Base-by-base conservation (phyloP, 2,888 invertebrate genomes). In the Yponomeuta plumbellus region DNA sequence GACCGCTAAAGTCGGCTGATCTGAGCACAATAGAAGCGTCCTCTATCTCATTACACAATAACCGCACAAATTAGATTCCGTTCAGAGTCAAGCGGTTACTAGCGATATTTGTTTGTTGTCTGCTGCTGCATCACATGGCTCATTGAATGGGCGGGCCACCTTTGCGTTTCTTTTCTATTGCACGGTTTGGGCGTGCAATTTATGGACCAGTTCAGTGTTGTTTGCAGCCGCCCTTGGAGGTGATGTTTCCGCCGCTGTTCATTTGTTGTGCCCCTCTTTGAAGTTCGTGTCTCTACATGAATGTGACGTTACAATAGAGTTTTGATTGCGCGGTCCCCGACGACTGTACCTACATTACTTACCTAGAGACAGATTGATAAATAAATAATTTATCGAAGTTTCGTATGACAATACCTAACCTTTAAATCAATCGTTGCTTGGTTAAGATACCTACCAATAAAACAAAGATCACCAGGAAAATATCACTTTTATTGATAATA, bases 11-110 rank as follows among this genome's bases (percentile, higher is more conserved):
- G 86, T 80, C 80, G 74, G 72, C 68, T 75, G 81, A 84, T 83
- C 80, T 80, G 74, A 75, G 75, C 77, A 85, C 83, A 80, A 80
- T 78, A 79, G 78, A 77, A 72, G 75, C 77, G 80, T 73, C 76
- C 76, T 78, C 74, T 83, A 84, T 88, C 87, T 76, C 82, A 83
- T 89, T 88, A 87, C 88, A 91, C 89, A 90, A 90, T 89, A 88
- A 89, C 86, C 83, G 78, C 83, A 86, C 87, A 90, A 90, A 90
- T 91, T 90, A 90, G 89, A 91, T 91, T 90, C 87, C 84, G 85
- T 83, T 85, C 82, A 86, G 87, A 91, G 91, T 91, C 89, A 89
- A 88, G 84, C 88, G 83, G 82, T 86, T 80, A 86, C 87, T 88
- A 88, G 88, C 80, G 80, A 81, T 74, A 80, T 81, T 75, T 85